These are phyloP conservation scores for Caenorhabditis macrosperma DNA, from an alignment of 2,888 invertebrate species.

Conservation along the genomic window DNA sequence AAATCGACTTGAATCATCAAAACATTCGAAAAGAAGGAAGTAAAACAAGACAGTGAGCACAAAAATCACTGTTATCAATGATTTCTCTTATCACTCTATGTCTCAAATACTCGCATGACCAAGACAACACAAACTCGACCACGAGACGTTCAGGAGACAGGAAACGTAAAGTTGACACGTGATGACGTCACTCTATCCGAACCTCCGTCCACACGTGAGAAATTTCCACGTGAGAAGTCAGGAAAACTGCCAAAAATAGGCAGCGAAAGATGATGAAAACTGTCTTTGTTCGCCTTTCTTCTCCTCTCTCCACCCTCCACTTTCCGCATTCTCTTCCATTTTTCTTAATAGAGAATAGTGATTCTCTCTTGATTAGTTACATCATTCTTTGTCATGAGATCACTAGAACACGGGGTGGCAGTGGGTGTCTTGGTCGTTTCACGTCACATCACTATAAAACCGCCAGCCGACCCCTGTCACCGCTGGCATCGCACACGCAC, in stretches of 20 bases:
- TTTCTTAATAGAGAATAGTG: neutral
- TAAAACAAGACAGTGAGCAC: too few relatives aligned
- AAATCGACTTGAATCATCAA: too few relatives aligned
- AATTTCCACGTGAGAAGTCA: neutral
- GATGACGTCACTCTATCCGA: too few relatives aligned
- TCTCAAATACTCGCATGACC: too few relatives aligned
- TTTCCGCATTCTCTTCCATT: neutral
- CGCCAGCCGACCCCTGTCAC: neutral
- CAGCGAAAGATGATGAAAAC: neutral
- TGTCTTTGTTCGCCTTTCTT: neutral
- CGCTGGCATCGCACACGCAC: neutral
- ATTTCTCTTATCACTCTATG: too few relatives aligned
- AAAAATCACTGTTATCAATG: too few relatives aligned
- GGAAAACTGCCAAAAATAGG: neutral
- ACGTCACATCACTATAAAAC: neutral
- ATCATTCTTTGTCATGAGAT: constrained; percentile 36
- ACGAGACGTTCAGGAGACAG: too few relatives aligned
- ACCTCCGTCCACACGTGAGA: neutral
- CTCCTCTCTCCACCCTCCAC: too few relatives aligned
- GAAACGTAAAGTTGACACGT: too few relatives aligned
- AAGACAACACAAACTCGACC: too few relatives aligned
- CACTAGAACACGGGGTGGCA: too few relatives aligned
- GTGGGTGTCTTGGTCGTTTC: neutral
- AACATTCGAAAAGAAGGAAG: too few relatives aligned
- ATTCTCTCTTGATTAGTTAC: neutral